phyloP scores from a whole-genome alignment of 2,113 vertebrate genomes.

The Ageneiosus marmoratus region DNA sequence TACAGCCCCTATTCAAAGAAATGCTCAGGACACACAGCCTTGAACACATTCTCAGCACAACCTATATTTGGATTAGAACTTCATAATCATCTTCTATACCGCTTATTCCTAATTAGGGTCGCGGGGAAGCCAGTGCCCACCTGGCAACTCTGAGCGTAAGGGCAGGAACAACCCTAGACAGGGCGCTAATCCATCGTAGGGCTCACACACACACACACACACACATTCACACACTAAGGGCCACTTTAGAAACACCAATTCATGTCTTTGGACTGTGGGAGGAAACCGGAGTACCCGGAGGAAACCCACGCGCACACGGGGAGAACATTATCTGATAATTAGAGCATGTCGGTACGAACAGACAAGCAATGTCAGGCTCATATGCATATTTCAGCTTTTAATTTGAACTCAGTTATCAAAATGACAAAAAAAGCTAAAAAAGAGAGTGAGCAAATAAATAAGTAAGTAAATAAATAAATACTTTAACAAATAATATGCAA shows the following conservation, averaged over 20 bases:
- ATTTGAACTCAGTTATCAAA: background rate
- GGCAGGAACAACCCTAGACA: too few relatives aligned
- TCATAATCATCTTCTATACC: too few relatives aligned
- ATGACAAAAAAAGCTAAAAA: background rate
- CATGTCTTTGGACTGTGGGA: too few relatives aligned
- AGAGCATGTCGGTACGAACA: conserved; percentile 20
- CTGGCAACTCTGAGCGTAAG: too few relatives aligned
- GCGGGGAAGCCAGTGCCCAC: too few relatives aligned
- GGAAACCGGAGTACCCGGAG: too few relatives aligned
- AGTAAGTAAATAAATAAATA: conserved; percentile 10
- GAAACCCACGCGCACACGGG: too few relatives aligned
- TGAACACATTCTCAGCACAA: conserved; percentile 19
- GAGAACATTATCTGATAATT: conserved; percentile 29
- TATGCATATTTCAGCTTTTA: conserved; percentile 31
- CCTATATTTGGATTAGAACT: conserved; percentile 34
- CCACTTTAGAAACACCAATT: too few relatives aligned
- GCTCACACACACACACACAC: too few relatives aligned
- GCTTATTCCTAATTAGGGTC: too few relatives aligned
- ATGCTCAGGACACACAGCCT: background rate
- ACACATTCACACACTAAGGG: too few relatives aligned
- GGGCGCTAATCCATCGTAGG: too few relatives aligned
- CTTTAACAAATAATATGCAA: background rate
- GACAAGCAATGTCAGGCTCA: conserved; percentile 19
- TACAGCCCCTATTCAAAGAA: background rate
- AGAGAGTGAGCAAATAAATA: background rate